A percentile compares a stretch with the other conserved stretches of the same genome.
Evolutionary conservation across 2,797 vertebrate genomes (phyloP).

Genomic region (Gambelia wislizenii): DNA sequence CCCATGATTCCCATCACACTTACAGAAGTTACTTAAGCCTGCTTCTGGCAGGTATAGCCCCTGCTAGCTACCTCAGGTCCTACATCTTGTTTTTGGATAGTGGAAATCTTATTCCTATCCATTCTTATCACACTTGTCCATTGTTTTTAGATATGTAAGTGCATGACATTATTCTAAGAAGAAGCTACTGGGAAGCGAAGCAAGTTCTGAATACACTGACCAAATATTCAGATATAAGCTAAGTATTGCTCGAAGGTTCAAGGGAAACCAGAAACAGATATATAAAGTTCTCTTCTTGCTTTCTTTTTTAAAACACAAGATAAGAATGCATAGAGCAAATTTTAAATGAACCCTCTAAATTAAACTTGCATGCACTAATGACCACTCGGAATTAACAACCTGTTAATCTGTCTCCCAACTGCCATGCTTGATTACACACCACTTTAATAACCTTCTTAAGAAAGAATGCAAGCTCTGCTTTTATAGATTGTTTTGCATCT

Average conservation of each 20-base stretch:
- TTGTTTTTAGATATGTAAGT: neutral
- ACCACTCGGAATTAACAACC: slow-evolving; percentile 73
- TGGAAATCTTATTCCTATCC: no score
- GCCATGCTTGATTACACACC: slow-evolving; percentile 62
- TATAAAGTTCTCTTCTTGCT: slow-evolving; percentile 41
- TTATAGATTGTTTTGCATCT: slow-evolving; percentile 2
- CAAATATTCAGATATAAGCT: slow-evolving; percentile 43
- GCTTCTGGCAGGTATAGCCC: neutral
- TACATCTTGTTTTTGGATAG: neutral
- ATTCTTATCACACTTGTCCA: neutral
- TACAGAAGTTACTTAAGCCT: neutral
- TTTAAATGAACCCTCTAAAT: slow-evolving; percentile 52
- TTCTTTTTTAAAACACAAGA: slow-evolving; percentile 55
- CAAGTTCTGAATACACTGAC: slow-evolving; percentile 27
- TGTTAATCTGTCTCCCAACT: slow-evolving; percentile 68
- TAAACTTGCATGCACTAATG: slow-evolving; percentile 65
- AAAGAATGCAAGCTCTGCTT: slow-evolving; percentile 69
- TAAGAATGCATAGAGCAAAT: slow-evolving; percentile 35
- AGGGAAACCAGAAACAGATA: slow-evolving; percentile 28
- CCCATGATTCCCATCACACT: neutral
- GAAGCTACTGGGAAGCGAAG: neutral
- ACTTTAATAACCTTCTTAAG: slow-evolving; percentile 68
- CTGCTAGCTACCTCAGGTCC: neutral
- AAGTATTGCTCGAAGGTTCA: neutral
- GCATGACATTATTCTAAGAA: neutral